Evolutionary conservation across 2,113 vertebrate genomes (phyloP), one percentile per base, ranked within the genome.

Genomic region (Micromys minutus): DNA sequence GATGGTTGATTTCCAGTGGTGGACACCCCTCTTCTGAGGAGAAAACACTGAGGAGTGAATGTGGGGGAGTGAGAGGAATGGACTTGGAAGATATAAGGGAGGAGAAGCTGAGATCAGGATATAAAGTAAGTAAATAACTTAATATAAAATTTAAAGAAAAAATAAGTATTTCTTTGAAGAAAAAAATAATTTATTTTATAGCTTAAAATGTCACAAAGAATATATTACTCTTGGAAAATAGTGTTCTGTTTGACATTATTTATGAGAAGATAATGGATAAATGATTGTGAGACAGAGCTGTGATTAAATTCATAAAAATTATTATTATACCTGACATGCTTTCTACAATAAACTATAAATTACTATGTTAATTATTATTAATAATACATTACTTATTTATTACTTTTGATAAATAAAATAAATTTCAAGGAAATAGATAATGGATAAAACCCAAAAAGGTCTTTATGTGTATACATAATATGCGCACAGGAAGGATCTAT

Each of bases 141-240:
- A 65, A 13, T 65, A 65, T 65, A 31, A 65, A 65, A 65, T 31
- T 65, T 65, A 11, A 65, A 13, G 10, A 65, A 65, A 15, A 63
- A 31, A 61, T 22, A 61, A 59, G 7, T 10, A 71, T 71, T 86
- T 85, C 9, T 57, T 79, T 79, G 22, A 69, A 63, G 29, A 13
- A 81, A 72, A 77, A 72, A 92, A 10, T 26, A 12, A 50, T 47
- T 94, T 87, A 59, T 61, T 89, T 7, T 89, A 76, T 89, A 87
- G 47, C 72, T 88, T 69, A 3, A 76, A 16, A 22, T 50, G 24
- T 2, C 22, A 31, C 8, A 85, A 81, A 3, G 7, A 72, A 86
- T 63, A 26, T 0, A 31, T 50, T 81, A 85, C 16, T 76, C 0
- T n/a, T 86, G 63, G 57, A 63, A 69, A 39, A 34, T 4, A 61